Percentiles rank a stretch among this genome's conserved stretches.
These are phyloP conservation scores for Actinostola sp. DNA, from an alignment of 92 coral and sea anemone species.

Conservation along the genomic window DNA sequence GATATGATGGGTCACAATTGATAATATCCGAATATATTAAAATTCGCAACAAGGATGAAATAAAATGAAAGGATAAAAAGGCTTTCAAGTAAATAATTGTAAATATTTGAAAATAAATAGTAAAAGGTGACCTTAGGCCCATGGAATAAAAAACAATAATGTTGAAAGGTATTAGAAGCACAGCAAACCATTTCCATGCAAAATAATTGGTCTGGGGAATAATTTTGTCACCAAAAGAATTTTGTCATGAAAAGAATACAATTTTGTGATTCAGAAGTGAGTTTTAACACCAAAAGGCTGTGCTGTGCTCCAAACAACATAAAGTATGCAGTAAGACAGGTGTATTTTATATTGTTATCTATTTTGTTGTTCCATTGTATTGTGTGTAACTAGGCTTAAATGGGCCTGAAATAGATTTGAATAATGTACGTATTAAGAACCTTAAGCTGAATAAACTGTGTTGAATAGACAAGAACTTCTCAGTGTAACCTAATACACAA, in stretches of 20 bases:
- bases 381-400: constrained; percentile 26
- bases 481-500: too few species aligned
- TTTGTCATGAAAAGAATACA: neutral
- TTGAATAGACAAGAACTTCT: too few species aligned
- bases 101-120: constrained; percentile 17
- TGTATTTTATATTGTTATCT: neutral
- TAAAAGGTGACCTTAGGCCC: neutral
- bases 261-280: too few species aligned
- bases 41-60: constrained; percentile 13
- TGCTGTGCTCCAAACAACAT: constrained; percentile 9
- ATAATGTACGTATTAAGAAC: constrained; percentile 17
- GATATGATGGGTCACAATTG: neutral
- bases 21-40: neutral
- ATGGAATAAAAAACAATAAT: too few species aligned
- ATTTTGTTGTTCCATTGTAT: constrained; percentile 7
- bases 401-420: constrained; percentile 38
- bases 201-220: neutral
- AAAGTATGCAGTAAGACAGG: constrained; percentile 12
- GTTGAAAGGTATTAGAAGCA: neutral
- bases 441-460: neutral
- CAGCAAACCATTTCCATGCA: neutral
- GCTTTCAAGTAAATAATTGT: neutral
- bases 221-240: neutral
- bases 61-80: constrained; percentile 7
- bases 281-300: neutral